Conservation (phyloP, 1,140 invertebrate species). For the Phthorimaea operculella region DNA sequence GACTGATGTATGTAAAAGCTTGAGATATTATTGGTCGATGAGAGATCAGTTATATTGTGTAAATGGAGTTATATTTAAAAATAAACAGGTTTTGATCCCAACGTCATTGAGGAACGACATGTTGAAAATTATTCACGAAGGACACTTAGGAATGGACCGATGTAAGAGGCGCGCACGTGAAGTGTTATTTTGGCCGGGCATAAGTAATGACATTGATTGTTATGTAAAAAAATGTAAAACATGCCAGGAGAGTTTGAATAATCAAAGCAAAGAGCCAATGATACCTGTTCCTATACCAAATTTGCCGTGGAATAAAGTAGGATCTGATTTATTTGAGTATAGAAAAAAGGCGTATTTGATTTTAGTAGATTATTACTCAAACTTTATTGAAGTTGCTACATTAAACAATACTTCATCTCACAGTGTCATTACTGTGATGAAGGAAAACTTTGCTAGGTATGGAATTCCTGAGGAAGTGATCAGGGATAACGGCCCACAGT, state of each 20-base stretch:
- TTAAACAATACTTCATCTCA: conserved; percentile 9
- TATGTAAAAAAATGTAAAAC: conserved; percentile 22
- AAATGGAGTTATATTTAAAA: conserved; percentile 9
- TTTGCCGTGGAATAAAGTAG: conserved; percentile 14
- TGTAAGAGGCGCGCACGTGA: conserved; percentile 35
- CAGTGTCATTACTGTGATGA: not conserved
- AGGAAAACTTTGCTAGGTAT: conserved; percentile 9
- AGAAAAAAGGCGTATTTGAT: conserved; percentile 15
- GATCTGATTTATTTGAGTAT: conserved; percentile 17
- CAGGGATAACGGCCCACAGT: conserved; percentile 52
- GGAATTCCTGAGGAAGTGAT: conserved; percentile 44
- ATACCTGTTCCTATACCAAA: conserved; percentile 11
- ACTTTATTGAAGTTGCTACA: conserved; percentile 11
- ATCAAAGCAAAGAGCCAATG: conserved; percentile 9
- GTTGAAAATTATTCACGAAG: conserved; percentile 27
- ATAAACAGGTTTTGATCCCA: conserved; percentile 7
- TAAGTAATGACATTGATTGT: conserved; percentile 25
- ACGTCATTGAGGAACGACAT: conserved; percentile 6
- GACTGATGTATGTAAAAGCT: conserved; percentile 5
- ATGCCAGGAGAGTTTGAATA: conserved; percentile 14
- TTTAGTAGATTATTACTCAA: conserved; percentile 22
- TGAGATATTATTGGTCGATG: conserved; percentile 10
- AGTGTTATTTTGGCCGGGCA: conserved; percentile 40
- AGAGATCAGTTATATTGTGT: conserved; percentile 12
- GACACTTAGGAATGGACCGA: conserved; percentile 41